phyloP scores from a whole-genome alignment of 2,797 vertebrate species.

The Diplodus sargus region DNA sequence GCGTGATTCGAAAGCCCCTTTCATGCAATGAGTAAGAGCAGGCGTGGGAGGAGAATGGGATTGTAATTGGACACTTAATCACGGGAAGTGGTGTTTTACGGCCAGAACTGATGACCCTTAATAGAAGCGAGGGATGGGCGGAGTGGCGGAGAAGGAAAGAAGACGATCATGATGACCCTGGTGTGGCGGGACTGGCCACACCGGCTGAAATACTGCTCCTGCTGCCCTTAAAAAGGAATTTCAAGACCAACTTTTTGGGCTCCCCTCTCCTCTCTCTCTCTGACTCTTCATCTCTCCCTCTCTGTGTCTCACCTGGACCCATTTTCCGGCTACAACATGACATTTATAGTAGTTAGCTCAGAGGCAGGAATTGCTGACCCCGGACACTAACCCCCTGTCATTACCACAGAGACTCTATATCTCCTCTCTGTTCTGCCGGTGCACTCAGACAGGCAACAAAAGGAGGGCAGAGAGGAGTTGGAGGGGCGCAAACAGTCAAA shows the following conservation, averaged over 20 bases:
- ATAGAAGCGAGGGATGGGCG: constrained; percentile 36
- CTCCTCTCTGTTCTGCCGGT: constrained; percentile 11
- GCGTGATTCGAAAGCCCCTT: constrained; percentile 44
- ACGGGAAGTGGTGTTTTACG: constrained; percentile 69
- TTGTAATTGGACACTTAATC: constrained; percentile 79
- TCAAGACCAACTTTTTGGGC: neutral
- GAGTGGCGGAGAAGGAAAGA: constrained; percentile 15
- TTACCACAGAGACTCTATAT: constrained; percentile 34
- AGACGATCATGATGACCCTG: constrained; percentile 17
- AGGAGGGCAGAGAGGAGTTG: constrained; percentile 17
- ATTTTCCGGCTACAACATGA: constrained; percentile 31
- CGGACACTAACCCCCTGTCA: constrained; percentile 42
- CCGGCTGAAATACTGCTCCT: neutral
- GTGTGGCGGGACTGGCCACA: neutral
- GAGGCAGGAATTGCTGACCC: constrained; percentile 53
- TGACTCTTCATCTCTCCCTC: neutral
- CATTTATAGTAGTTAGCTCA: constrained; percentile 43
- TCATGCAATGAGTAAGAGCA: constrained; percentile 51
- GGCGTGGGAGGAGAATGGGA: constrained; percentile 46
- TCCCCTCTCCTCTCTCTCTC: neutral
- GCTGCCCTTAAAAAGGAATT: neutral
- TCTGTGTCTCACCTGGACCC: constrained; percentile 32
- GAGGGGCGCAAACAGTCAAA: constrained; percentile 11
- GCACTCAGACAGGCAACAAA: constrained; percentile 17
- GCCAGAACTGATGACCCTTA: constrained; percentile 62